Conservation (phyloP, 2,888 invertebrate species). For the Acronicta aceris region DNA sequence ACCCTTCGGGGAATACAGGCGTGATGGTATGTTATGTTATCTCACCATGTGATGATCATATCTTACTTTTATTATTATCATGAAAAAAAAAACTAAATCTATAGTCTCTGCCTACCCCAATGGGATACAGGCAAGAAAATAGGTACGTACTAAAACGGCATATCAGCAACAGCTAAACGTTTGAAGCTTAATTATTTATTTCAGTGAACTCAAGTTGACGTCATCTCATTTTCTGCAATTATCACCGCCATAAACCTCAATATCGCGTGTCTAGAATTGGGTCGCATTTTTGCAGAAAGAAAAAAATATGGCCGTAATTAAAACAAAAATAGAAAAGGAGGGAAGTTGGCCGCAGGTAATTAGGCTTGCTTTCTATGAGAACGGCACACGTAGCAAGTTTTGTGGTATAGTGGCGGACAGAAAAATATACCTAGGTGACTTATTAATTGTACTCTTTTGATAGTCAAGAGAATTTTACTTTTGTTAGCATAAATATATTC, state of each 20-base stretch:
- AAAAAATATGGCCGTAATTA: conserved; percentile 63
- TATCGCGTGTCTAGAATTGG: conserved; percentile 43
- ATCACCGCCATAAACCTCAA: conserved; percentile 32
- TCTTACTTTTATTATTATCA: too few relatives aligned
- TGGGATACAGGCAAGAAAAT: too few relatives aligned
- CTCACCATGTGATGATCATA: too few relatives aligned
- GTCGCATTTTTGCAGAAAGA: conserved; percentile 47
- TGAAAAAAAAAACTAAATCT: too few relatives aligned
- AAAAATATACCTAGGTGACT: conserved; percentile 15
- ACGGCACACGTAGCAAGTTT: conserved; percentile 72
- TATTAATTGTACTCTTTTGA: neutral
- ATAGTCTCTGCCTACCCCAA: too few relatives aligned
- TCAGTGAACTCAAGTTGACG: conserved; percentile 1
- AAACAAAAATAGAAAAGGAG: conserved; percentile 66
- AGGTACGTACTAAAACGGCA: too few relatives aligned
- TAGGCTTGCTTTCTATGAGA: conserved; percentile 73
- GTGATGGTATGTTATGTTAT: too few relatives aligned
- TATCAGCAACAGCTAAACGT: too few relatives aligned
- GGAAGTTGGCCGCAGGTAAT: conserved; percentile 74
- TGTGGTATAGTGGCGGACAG: conserved; percentile 62
- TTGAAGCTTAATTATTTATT: neutral
- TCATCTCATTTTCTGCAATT: conserved; percentile 21
- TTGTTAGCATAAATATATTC: too few relatives aligned
- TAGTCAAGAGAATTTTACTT: too few relatives aligned
- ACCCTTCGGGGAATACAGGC: too few relatives aligned